Evolutionary conservation across 2,888 invertebrate genomes (phyloP).

Genomic region (Nomada hirtipes): DNA sequence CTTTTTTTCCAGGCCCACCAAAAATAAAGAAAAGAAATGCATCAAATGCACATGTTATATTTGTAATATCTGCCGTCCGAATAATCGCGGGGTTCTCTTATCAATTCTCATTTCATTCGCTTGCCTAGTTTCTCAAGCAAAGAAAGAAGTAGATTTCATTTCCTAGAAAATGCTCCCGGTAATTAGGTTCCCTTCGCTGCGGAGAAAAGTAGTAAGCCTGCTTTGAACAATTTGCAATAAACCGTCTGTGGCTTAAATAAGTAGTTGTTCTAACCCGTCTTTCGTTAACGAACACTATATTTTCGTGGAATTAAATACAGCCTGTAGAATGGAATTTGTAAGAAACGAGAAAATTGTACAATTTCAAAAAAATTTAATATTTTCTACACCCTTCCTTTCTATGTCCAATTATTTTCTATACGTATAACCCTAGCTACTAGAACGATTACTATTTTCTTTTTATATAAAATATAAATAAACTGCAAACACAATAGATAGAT

Average conservation of each 20-base stretch:
- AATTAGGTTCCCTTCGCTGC: conserved; percentile 14
- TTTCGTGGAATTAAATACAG: not conserved
- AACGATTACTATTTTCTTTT: no score
- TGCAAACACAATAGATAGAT: not conserved
- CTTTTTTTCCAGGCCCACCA: not conserved
- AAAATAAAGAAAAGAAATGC: not conserved
- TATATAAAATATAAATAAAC: no score
- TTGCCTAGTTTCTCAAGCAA: not conserved
- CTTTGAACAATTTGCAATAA: not conserved
- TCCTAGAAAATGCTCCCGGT: not conserved
- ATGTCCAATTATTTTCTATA: not conserved
- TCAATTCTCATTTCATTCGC: not conserved
- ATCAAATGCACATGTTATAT: not conserved
- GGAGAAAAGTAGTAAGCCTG: conserved; percentile 5
- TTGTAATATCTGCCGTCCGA: not conserved
- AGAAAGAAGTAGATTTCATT: not conserved
- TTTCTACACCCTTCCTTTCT: no score
- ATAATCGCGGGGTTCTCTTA: no score
- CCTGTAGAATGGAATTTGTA: not conserved
- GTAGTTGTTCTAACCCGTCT: not conserved
- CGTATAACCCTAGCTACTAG: no score
- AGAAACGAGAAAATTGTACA: not conserved
- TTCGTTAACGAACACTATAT: not conserved
- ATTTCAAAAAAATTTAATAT: not conserved
- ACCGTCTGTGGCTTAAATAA: not conserved